Percentiles rank a stretch among this genome's conserved stretches.
Evolutionary conservation across 2,888 invertebrate species (phyloP).

Genomic region (Theretra japonica): DNA sequence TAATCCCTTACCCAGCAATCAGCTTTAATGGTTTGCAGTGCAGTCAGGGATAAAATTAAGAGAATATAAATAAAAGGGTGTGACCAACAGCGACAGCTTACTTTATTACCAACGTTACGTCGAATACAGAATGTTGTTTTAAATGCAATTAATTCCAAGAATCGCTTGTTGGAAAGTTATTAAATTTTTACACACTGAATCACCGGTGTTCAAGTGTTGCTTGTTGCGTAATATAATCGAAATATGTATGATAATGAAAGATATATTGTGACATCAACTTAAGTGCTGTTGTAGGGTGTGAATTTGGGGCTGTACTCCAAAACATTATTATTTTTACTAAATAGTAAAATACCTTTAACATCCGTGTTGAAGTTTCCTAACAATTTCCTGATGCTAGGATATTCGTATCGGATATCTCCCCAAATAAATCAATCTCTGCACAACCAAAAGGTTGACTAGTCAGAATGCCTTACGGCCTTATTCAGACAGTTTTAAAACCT

Average conservation of each 20-base stretch:
- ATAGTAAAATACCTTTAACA: too few species aligned
- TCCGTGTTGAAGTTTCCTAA: too few species aligned
- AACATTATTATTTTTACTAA: too few species aligned
- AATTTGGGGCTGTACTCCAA: too few species aligned
- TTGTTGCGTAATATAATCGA: not conserved
- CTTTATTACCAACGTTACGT: conserved; percentile 24
- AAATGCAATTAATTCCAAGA: conserved; percentile 18
- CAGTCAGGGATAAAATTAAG: conserved; percentile 10
- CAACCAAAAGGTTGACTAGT: too few species aligned
- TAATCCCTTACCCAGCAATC: not conserved
- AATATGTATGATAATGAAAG: not conserved
- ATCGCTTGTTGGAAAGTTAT: conserved; percentile 11
- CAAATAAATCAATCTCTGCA: too few species aligned
- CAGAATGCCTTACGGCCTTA: too few species aligned
- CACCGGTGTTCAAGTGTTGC: not conserved
- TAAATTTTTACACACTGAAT: not conserved
- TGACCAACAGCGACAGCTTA: conserved; percentile 18
- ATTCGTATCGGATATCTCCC: too few species aligned
- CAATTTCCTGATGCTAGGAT: too few species aligned
- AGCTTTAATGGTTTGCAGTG: conserved; percentile 5
- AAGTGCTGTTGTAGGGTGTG: too few species aligned
- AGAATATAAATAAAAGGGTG: conserved; percentile 25
- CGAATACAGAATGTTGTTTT: conserved; percentile 27
- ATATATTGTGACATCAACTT: not conserved
- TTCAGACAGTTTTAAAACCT: too few species aligned